Percentiles rank a stretch among this genome's conserved stretches.
phyloP scores from a whole-genome alignment of 2,888 invertebrate species.

The Lithophane leautieri region DNA sequence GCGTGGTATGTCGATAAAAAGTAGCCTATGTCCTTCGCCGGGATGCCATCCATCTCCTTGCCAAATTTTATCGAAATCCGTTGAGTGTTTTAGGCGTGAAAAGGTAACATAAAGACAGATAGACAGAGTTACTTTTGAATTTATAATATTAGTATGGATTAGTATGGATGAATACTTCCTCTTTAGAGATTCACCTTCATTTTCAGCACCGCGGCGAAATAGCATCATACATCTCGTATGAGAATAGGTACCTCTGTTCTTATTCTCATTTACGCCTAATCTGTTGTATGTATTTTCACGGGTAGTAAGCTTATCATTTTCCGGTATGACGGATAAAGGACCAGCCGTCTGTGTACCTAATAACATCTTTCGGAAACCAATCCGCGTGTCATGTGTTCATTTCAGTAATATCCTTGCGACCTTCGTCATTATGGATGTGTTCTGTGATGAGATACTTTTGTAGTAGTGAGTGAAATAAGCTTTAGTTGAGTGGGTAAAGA shows the following conservation, averaged over 20 bases:
- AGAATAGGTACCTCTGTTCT: background rate
- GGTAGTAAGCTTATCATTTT: slow-evolving; percentile 38
- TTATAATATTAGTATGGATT: too few relatives aligned
- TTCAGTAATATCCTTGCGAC: slow-evolving; percentile 26
- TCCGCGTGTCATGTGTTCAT: slow-evolving; percentile 29
- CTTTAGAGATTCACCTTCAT: background rate
- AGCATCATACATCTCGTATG: background rate
- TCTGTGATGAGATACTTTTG: slow-evolving; percentile 27
- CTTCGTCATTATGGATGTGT: slow-evolving; percentile 22
- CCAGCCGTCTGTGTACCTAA: slow-evolving; percentile 34
- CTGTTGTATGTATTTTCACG: slow-evolving; percentile 18
- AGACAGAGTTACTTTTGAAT: too few relatives aligned
- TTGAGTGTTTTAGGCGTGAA: too few relatives aligned
- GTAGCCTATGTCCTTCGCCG: too few relatives aligned
- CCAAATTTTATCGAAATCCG: too few relatives aligned
- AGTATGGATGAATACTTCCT: slow-evolving; percentile 1
- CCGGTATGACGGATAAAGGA: slow-evolving; percentile 36
- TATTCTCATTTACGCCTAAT: slow-evolving; percentile 22
- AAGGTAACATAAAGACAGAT: too few relatives aligned
- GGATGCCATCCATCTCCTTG: too few relatives aligned
- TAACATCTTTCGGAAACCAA: slow-evolving; percentile 39
- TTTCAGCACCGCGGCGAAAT: slow-evolving; percentile 1
- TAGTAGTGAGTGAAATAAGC: background rate
- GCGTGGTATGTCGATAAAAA: too few relatives aligned
- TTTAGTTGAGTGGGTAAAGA: background rate